Evolutionary conservation across 2,113 vertebrate species (phyloP).

Genomic region (Silurus glanis): DNA sequence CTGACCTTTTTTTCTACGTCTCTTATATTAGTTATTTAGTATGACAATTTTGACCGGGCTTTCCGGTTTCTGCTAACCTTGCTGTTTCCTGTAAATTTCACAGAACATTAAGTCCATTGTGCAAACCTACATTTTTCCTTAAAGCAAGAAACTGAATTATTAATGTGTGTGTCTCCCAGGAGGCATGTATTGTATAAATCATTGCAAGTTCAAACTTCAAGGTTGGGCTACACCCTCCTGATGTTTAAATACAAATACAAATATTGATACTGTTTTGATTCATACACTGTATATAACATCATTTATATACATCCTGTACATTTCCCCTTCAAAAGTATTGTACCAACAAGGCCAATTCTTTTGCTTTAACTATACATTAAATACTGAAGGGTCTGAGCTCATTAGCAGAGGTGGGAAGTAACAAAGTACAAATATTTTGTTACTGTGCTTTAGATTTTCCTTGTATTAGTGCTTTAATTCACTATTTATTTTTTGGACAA

Average conservation of each 20-base stretch:
- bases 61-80: slow-evolving; percentile 3
- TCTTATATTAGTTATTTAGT: slow-evolving; percentile 18
- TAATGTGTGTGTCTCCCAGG: background rate
- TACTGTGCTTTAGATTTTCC: no score
- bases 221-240: background rate
- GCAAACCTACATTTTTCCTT: background rate
- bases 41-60: background rate
- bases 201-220: background rate
- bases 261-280: background rate
- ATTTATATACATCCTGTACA: background rate
- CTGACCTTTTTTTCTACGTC: background rate
- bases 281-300: background rate
- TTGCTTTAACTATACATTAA: no score
- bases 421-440: no score
- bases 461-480: no score
- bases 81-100: slow-evolving; percentile 6
- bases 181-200: background rate
- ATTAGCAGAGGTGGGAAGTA: no score
- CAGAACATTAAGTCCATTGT: no score
- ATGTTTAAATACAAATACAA: background rate
- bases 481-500: no score
- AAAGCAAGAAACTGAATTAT: background rate
- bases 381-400: no score
- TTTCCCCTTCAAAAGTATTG: background rate
- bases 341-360: no score